Evolutionary conservation across 2,888 invertebrate genomes (phyloP).

Genomic region (Encarsia formosa): DNA sequence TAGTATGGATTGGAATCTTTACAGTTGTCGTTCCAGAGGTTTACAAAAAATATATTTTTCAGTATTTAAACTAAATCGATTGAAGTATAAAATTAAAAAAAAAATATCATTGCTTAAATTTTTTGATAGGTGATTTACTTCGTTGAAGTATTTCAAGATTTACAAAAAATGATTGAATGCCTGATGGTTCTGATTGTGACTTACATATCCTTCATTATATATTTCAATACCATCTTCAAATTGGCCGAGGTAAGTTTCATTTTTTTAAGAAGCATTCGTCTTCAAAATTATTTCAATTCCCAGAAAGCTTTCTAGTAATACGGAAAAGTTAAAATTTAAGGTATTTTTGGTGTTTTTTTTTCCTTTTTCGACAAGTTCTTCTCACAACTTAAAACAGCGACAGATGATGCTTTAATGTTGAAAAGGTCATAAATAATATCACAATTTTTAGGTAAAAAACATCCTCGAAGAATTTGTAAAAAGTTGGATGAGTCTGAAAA

Average conservation of each 20-base stretch:
- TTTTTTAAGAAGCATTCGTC: too few relatives aligned
- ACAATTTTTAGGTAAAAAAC: conserved; percentile 2
- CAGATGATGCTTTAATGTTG: too few relatives aligned
- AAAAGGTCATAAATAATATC: neutral
- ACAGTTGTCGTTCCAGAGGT: neutral
- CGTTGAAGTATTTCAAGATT: conserved; percentile 1
- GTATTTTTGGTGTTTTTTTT: too few relatives aligned
- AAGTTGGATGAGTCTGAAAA: neutral
- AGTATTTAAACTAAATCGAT: neutral
- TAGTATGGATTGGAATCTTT: neutral
- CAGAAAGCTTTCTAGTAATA: too few relatives aligned
- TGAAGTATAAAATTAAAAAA: neutral
- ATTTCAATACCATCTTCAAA: neutral
- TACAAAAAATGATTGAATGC: conserved; percentile 12
- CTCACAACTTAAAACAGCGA: neutral
- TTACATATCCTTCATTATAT: neutral
- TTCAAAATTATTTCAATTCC: too few relatives aligned
- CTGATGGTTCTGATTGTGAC: conserved; percentile 7
- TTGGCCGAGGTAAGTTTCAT: neutral
- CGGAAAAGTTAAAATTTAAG: too few relatives aligned
- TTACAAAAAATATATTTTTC: neutral
- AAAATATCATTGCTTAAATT: neutral
- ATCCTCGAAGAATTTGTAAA: neutral
- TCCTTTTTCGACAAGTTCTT: neutral
- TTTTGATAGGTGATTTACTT: conserved; percentile 11